Conservation (phyloP, 2,888 invertebrate genomes). For the Thyatira batis region DNA sequence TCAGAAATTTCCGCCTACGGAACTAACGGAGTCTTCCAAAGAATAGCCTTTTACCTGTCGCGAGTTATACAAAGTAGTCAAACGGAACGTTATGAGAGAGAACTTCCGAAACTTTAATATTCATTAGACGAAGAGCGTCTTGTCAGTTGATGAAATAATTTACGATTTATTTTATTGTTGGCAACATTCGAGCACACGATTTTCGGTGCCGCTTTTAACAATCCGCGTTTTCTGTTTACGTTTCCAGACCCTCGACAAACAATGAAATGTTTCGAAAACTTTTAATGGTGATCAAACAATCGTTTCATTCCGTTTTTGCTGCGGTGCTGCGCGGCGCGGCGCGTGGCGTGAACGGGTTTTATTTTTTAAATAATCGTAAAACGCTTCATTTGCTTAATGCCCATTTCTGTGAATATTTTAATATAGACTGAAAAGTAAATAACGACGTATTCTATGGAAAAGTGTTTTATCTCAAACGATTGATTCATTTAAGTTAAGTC, state of each 20-base stretch:
- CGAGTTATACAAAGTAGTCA: constrained; percentile 17
- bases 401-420: constrained; percentile 20
- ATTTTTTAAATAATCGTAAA: constrained; percentile 36
- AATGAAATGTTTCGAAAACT: constrained; percentile 68
- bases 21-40: constrained; percentile 16
- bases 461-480: neutral
- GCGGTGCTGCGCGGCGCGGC: too few relatives aligned
- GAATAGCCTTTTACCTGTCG: constrained; percentile 5
- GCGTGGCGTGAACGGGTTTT: constrained; percentile 37
- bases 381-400: constrained; percentile 52
- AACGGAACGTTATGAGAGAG: constrained; percentile 5
- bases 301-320: constrained; percentile 57
- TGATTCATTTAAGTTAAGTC: neutral
- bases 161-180: constrained; percentile 26
- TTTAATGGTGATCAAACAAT: constrained; percentile 77
- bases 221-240: constrained; percentile 53
- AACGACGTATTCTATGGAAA: too few relatives aligned
- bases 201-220: constrained; percentile 32
- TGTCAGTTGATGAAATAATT: constrained; percentile 13
- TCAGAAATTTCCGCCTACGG: constrained; percentile 14
- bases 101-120: constrained; percentile 18
- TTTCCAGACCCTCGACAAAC: constrained; percentile 47
- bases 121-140: constrained; percentile 16
- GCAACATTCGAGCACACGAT: constrained; percentile 30
- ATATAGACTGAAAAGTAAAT: neutral